Conservation (phyloP, 2,888 invertebrate species). For the Glyphotaelius pellucidus region DNA sequence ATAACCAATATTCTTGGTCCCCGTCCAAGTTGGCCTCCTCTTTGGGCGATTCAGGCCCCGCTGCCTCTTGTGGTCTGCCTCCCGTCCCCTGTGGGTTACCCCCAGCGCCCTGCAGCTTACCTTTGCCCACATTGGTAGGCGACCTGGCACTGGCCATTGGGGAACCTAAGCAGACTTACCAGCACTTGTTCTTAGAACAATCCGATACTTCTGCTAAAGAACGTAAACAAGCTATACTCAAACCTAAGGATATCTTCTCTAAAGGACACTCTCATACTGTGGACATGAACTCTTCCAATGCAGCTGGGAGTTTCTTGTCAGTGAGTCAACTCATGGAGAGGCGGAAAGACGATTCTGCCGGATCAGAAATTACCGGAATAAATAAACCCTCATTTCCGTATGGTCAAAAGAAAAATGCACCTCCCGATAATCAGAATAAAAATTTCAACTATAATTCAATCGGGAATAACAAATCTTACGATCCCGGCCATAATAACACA, state of each 20-base stretch:
- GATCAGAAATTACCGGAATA: constrained; percentile 24
- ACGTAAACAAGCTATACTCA: constrained; percentile 48
- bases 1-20: constrained; percentile 78
- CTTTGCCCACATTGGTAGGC: constrained; percentile 80
- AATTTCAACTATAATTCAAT: constrained; percentile 30
- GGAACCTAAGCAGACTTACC: constrained; percentile 62
- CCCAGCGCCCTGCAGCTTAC: constrained; percentile 73
- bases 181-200: constrained; percentile 54
- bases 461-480: constrained; percentile 23
- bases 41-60: constrained; percentile 70
- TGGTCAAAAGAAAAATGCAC: constrained; percentile 50
- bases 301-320: constrained; percentile 76
- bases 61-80: constrained; percentile 71
- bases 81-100: constrained; percentile 75
- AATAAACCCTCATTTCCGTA: constrained; percentile 36
- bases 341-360: constrained; percentile 71
- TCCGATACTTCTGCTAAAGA: constrained; percentile 53
- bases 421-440: constrained; percentile 28
- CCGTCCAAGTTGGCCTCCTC: constrained; percentile 75
- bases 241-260: constrained; percentile 54
- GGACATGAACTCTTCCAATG: constrained; percentile 68
- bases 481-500: constrained; percentile 27
- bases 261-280: constrained; percentile 64
- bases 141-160: constrained; percentile 77
- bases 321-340: constrained; percentile 80